These are phyloP conservation scores for Rhodinocichla rosea DNA, from an alignment of 2,113 vertebrate species.

Conservation along the genomic window DNA sequence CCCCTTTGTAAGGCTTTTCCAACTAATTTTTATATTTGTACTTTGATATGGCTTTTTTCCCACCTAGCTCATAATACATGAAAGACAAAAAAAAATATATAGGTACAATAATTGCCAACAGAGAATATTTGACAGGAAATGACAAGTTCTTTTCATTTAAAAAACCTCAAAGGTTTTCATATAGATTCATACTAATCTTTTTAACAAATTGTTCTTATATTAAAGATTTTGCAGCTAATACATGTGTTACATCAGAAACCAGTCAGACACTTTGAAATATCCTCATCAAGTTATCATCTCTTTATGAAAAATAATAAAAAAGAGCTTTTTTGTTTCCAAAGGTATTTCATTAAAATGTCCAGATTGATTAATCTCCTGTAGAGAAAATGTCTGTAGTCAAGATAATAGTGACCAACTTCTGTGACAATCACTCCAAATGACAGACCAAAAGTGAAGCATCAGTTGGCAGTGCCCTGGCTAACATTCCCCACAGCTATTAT, in stretches of 20 bases:
- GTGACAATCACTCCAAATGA: background rate
- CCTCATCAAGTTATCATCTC: background rate
- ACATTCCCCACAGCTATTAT: background rate
- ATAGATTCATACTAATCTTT: background rate
- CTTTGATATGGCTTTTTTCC: background rate
- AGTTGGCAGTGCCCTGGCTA: background rate
- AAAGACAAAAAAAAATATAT: background rate
- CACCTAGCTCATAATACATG: background rate
- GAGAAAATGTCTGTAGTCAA: background rate
- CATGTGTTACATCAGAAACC: background rate
- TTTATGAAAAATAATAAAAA: background rate
- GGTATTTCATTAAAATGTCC: background rate
- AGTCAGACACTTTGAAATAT: background rate
- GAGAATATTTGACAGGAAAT: background rate
- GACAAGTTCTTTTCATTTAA: background rate
- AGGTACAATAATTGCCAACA: background rate
- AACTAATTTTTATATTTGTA: background rate
- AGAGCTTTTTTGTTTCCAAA: background rate
- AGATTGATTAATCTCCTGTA: background rate
- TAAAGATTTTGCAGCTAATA: background rate
- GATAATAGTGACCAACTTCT: background rate
- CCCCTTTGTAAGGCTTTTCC: background rate
- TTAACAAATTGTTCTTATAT: background rate
- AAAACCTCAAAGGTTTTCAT: background rate
- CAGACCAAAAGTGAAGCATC: background rate